phyloP scores from a whole-genome alignment of 2,113 vertebrate species.

The Syrmaticus mikado region DNA sequence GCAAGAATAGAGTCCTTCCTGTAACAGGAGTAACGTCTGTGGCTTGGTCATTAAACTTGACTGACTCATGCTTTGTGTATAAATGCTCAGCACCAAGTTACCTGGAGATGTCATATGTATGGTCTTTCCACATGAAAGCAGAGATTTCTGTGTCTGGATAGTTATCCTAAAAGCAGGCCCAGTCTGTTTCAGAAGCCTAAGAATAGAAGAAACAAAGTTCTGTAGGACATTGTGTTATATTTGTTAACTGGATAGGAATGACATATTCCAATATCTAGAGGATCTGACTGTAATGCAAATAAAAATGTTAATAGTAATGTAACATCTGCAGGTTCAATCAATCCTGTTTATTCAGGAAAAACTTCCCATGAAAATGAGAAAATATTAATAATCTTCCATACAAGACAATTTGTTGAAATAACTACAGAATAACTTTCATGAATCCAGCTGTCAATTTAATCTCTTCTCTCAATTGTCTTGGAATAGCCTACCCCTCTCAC shows the following conservation, averaged over 20 bases:
- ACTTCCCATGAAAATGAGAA: background rate
- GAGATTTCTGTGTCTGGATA: background rate
- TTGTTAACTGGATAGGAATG: background rate
- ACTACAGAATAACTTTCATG: background rate
- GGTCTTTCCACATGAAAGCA: background rate
- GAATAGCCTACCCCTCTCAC: background rate
- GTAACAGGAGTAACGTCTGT: background rate
- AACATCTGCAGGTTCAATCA: constrained; percentile 8
- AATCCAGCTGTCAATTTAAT: background rate
- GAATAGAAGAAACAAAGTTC: background rate
- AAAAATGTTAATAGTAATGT: background rate
- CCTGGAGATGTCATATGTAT: background rate
- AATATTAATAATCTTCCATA: background rate
- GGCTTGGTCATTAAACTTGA: background rate
- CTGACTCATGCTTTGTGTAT: background rate
- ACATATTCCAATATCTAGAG: background rate
- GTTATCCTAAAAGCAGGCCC: background rate
- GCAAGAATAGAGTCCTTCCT: background rate
- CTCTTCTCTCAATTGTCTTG: background rate
- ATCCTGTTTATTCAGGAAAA: constrained; percentile 17
- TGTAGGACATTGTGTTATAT: background rate
- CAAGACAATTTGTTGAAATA: background rate
- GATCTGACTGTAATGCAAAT: background rate
- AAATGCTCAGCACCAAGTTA: background rate
- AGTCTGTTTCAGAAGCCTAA: background rate